Percentiles rank a stretch among this genome's conserved stretches.
These are phyloP conservation scores for Phenganax subtilis DNA, from an alignment of 92 coral and sea anemone genomes.

Conservation along the genomic window DNA sequence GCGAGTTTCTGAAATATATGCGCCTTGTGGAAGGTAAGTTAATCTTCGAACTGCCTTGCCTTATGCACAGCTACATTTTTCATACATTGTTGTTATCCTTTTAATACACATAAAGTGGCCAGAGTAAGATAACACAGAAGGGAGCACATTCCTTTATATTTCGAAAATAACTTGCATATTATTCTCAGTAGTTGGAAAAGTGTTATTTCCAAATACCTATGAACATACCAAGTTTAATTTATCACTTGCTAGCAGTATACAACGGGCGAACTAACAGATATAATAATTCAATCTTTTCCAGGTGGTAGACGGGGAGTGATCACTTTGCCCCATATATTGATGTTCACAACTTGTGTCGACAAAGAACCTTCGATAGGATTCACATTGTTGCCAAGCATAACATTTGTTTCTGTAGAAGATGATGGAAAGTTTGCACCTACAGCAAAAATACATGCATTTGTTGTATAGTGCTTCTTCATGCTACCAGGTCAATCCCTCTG, in stretches of 20 bases:
- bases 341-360: constrained; percentile 31
- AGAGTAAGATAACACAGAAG: no score
- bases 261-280: no score
- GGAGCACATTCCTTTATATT: no score
- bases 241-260: background rate
- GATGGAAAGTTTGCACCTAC: constrained; percentile 19
- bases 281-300: background rate
- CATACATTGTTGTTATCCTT: no score
- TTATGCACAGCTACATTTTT: no score
- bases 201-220: background rate
- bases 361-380: constrained; percentile 34
- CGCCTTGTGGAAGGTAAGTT: constrained; percentile 51
- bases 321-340: constrained; percentile 31
- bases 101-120: no score
- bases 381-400: constrained; percentile 30
- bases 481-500: constrained; percentile 29
- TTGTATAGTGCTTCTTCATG: constrained; percentile 37
- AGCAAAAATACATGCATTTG: constrained; percentile 37
- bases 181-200: no score
- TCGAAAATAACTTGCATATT: no score
- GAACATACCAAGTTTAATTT: background rate
- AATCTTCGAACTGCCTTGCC: background rate
- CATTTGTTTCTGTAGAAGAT: constrained; percentile 8
- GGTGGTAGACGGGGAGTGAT: constrained; percentile 38
- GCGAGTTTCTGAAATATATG: constrained; percentile 43